Evolutionary conservation across 2,797 vertebrate genomes (phyloP), one percentile per base, ranked within the genome.

Genomic region (Hyperoplus lanceolatus): DNA sequence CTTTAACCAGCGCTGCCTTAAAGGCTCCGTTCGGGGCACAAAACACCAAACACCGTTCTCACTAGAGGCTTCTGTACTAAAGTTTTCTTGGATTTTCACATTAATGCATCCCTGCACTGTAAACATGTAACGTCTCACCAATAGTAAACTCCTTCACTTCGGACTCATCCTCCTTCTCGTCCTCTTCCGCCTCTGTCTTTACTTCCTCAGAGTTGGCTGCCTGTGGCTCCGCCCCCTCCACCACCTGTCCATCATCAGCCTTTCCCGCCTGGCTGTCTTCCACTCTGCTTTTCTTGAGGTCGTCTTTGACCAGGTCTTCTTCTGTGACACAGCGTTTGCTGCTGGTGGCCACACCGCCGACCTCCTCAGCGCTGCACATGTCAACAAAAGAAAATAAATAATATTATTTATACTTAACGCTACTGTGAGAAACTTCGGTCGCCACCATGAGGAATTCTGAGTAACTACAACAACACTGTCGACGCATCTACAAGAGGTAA

Each of bases 261-360:
- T 42, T 68, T 57, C 82, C 77, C 60, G 62, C 36, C 0, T 68
- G 72, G 0, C 8, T 74, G 72, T 72, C 66, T 6, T 96, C 95
- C 82, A 94, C 91, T 60, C 92, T 82, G 84, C 93, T 96, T 79
- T 96, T 97, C 66, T 96, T 96, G 3, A 88, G 91, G 74, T 95
- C 94, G 18, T 97, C 95, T 69, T 94, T 95, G 53, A 76, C 61
- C 67, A 81, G 64, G 46, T 87, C 80, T 87, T 94, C 95, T 29
- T 92, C 91, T 0, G 85, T 85, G 73, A 93, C 93, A 1, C 49
- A 64, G 0, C 84, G 91, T 83, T 96, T 96, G 71, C 93, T 95
- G 85, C 87, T 93, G 11, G 74, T 51, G 13, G 90, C 93, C 66
- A 75, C 75, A n/a, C 95, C 92, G 6, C 75, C 77, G 0, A 77